phyloP scores from a whole-genome alignment of 1,140 invertebrate genomes.

The Zaprionus gabonicus region DNA sequence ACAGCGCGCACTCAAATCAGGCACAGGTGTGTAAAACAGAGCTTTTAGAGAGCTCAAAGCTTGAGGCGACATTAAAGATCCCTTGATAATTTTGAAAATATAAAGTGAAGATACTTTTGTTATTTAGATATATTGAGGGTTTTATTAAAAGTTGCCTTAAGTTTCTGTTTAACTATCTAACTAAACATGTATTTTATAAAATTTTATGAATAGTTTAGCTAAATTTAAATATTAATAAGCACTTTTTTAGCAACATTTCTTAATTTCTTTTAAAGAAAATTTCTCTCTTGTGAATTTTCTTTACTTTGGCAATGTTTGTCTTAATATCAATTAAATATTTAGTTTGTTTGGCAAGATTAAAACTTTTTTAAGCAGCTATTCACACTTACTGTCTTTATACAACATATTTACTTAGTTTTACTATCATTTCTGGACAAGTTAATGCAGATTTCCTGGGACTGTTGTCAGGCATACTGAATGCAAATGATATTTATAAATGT shows the following conservation, averaged over 20 bases:
- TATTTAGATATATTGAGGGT: neutral
- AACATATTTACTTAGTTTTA: too few species aligned
- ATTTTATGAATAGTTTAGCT: neutral
- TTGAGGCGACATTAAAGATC: neutral
- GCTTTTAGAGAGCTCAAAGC: constrained; percentile 1
- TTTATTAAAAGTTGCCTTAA: neutral
- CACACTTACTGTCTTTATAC: too few species aligned
- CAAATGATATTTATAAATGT: constrained; percentile 42
- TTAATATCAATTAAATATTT: too few species aligned
- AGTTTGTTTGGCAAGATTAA: too few species aligned
- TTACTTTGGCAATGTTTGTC: too few species aligned
- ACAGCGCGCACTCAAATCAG: neutral
- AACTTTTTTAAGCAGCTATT: too few species aligned
- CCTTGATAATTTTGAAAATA: neutral
- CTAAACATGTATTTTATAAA: neutral
- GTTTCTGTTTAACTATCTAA: neutral
- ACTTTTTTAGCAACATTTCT: too few species aligned
- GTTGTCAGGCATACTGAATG: neutral
- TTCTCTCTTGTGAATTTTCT: too few species aligned
- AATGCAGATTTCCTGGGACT: neutral
- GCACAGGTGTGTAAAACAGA: neutral
- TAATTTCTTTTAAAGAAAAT: too few species aligned
- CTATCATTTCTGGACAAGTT: neutral
- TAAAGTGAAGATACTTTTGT: neutral
- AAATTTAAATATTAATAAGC: neutral